Conservation (phyloP, 1,140 invertebrate species). For the Thaumatotibia leucotreta region DNA sequence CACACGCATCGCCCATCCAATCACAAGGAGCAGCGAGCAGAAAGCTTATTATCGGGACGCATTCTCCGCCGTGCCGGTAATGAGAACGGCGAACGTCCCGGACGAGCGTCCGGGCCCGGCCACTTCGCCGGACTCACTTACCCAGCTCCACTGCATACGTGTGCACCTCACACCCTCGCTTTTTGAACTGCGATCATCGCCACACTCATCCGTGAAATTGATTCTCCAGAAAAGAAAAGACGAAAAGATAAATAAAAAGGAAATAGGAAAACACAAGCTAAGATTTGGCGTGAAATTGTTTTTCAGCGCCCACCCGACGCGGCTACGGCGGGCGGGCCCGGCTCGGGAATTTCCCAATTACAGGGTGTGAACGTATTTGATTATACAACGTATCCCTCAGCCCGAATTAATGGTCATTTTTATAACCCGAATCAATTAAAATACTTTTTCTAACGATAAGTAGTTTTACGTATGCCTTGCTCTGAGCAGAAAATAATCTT, state of each 20-base stretch:
- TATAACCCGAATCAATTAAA: neutral
- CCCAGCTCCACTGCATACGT: slow-evolving; percentile 37
- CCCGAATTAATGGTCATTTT: slow-evolving; percentile 1
- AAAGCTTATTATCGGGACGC: slow-evolving; percentile 61
- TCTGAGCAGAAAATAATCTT: no score
- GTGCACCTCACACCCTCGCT: slow-evolving; percentile 50
- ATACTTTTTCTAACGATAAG: neutral
- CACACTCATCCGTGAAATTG: slow-evolving; percentile 76
- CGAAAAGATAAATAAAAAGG: slow-evolving; percentile 76
- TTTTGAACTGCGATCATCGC: slow-evolving; percentile 74
- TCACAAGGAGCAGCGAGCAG: slow-evolving; percentile 54
- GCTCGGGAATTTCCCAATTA: slow-evolving; percentile 74
- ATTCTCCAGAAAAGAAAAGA: slow-evolving; percentile 74
- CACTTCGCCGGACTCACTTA: neutral
- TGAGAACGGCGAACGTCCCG: slow-evolving; percentile 30
- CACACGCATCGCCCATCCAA: slow-evolving; percentile 63
- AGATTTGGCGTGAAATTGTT: slow-evolving; percentile 77
- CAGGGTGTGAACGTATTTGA: slow-evolving; percentile 69
- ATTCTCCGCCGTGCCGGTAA: slow-evolving; percentile 44
- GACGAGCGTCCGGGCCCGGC: slow-evolving; percentile 2
- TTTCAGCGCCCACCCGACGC: slow-evolving; percentile 63
- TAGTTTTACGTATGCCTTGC: no score
- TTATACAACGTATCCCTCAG: slow-evolving; percentile 50
- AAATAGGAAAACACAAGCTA: slow-evolving; percentile 76
- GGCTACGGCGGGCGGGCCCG: slow-evolving; percentile 46